Evolutionary conservation across 2,113 vertebrate species (phyloP).

Genomic region (Rhizomys pruinosus): DNA sequence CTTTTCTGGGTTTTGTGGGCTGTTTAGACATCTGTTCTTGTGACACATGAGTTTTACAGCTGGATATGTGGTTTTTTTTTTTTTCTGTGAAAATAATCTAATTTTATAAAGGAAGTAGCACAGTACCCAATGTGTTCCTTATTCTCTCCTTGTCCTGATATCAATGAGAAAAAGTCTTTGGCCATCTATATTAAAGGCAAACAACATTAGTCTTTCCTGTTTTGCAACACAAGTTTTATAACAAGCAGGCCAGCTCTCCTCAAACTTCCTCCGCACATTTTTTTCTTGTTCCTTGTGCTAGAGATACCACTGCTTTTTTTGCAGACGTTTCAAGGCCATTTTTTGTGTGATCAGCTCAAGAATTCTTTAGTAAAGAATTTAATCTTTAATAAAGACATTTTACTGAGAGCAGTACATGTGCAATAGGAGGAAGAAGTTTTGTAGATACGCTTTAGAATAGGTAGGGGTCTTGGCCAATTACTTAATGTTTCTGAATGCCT

Average conservation of each 20-base stretch:
- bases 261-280: background rate
- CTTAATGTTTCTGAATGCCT: background rate
- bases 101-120: constrained; percentile 57
- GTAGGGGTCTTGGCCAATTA: background rate
- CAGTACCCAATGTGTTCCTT: constrained; percentile 13
- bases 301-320: background rate
- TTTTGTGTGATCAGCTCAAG: background rate
- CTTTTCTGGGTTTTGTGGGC: constrained; percentile 46
- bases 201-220: background rate
- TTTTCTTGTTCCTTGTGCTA: background rate
- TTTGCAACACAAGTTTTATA: background rate
- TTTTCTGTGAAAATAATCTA: constrained; percentile 35
- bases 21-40: constrained; percentile 60
- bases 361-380: constrained; percentile 13
- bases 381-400: constrained; percentile 13
- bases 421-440: background rate
- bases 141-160: constrained; percentile 4
- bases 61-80: constrained; percentile 57
- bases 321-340: background rate
- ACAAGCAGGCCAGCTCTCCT: background rate
- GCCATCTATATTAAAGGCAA: constrained; percentile 4
- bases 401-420: background rate
- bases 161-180: constrained; percentile 11
- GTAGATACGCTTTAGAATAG: background rate
- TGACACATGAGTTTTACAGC: background rate